Base-by-base conservation (phyloP, 2,797 vertebrate species). In the Antennarius maculatus region DNA sequence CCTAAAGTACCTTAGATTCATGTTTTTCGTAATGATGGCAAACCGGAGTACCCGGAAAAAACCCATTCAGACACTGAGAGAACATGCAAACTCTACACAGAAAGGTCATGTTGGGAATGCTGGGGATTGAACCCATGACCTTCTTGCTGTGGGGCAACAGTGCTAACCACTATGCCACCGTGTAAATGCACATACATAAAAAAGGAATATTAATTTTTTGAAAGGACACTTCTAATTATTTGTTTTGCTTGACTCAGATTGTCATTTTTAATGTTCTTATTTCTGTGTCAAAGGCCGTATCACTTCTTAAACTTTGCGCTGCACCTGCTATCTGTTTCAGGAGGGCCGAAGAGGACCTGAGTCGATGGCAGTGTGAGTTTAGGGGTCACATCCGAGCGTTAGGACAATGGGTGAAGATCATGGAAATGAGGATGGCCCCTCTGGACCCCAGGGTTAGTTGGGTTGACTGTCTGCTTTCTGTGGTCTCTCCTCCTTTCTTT, bases 371-470 rank as follows among this genome's bases (percentile, higher is more conserved):
- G 67, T 86, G 77, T 73, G 95, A 93, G 60, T 93, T 93, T 81
- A 92, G 92, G 23, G 92, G 91, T 81, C 94, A 93, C 77, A 94
- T 96, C 84, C 80, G 85, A 63, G 92, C 94, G 7, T 90, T 96
- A 81, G 90, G 91, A 74, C 86, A 90, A 80, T 95, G 95, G 94
- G 92, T 95, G 80, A 93, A 85, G 15, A 77, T 76, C 13, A 84
- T 95, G 90, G 95, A 95, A 92, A 92, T 90, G 92, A 93, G 84
- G 80, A 85, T 95, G 13, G 92, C 89, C 13, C 72, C 88, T 56
- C 41, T 77, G 23, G 88, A 91, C 58, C 71, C 63, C 28, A 83
- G 84, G 93, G 95, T 95, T 74, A 89, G 91, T 86, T 47, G 8
- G 48, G 53, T 58, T 51, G 31, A 27, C 31, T 17, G 43, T 54